phyloP scores from a whole-genome alignment of 2,797 vertebrate genomes.

The Xyrichtys novacula region DNA sequence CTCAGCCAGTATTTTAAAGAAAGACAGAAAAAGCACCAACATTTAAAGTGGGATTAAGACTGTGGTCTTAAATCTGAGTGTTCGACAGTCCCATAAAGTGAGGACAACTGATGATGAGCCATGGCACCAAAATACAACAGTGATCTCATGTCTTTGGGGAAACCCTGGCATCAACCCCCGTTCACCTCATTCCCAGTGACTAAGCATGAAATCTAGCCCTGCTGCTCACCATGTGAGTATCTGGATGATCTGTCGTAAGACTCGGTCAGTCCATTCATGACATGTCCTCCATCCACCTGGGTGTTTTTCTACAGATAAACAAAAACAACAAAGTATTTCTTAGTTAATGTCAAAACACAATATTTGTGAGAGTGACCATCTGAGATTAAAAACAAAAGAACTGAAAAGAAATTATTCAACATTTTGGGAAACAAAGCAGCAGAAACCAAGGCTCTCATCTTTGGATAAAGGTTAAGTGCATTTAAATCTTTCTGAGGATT shows the following conservation, averaged over 20 bases:
- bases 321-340: not conserved
- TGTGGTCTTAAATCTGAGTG: not conserved
- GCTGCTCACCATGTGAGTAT: constrained; percentile 72
- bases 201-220: constrained; percentile 37
- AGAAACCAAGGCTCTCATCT: too few relatives aligned
- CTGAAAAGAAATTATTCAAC: too few relatives aligned
- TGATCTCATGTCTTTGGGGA: constrained; percentile 38
- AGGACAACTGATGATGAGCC: constrained; percentile 29
- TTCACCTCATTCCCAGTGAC: constrained; percentile 32
- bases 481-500: too few relatives aligned
- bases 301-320: constrained; percentile 51
- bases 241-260: constrained; percentile 44
- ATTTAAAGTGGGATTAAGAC: not conserved
- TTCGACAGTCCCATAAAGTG: not conserved
- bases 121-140: constrained; percentile 26
- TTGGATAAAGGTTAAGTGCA: too few relatives aligned
- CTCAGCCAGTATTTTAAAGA: not conserved
- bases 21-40: constrained; percentile 1
- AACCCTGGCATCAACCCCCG: constrained; percentile 15
- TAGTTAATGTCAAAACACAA: too few relatives aligned
- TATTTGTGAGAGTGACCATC: too few relatives aligned
- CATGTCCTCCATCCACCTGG: constrained; percentile 52
- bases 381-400: too few relatives aligned
- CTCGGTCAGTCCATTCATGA: constrained; percentile 49
- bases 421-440: too few relatives aligned